Conservation (phyloP, 2,888 invertebrate genomes). For the Crocallis elinguaria region DNA sequence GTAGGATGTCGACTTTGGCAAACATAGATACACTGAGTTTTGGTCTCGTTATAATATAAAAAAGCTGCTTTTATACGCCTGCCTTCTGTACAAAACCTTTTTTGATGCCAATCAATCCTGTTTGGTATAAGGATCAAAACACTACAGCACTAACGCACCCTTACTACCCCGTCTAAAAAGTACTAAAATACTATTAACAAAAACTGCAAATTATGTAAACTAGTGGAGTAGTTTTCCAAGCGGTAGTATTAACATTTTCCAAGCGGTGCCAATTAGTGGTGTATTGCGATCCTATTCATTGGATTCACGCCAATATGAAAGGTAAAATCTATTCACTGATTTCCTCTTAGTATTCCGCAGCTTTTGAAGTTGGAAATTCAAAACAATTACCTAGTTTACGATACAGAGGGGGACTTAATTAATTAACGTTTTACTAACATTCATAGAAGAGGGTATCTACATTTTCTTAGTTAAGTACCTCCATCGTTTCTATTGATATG, state of each 20-base stretch:
- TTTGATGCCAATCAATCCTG: no score
- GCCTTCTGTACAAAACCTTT: no score
- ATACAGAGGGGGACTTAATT: conserved; percentile 15
- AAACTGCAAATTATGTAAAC: conserved; percentile 50
- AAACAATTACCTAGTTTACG: conserved; percentile 30
- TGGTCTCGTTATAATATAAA: no score
- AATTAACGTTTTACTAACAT: conserved; percentile 11
- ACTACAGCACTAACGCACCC: no score
- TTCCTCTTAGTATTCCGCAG: conserved; percentile 28
- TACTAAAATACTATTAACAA: conserved; percentile 32
- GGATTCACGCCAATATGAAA: conserved; percentile 44
- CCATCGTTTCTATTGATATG: no score
- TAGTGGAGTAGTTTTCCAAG: conserved; percentile 50
- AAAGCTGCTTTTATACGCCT: no score
- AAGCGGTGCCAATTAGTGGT: conserved; percentile 56
- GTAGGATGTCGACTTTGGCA: no score
- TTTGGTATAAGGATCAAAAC: no score
- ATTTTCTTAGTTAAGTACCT: conserved; percentile 7
- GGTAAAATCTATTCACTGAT: conserved; percentile 38
- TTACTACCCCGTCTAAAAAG: no score
- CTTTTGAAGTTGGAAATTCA: conserved; percentile 26
- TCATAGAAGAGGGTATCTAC: conserved; percentile 1
- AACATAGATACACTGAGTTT: no score
- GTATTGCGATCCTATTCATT: conserved; percentile 51
- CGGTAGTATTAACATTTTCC: conserved; percentile 60